Base-by-base conservation (phyloP, 2,888 invertebrate species). In the Meta bourneti region DNA sequence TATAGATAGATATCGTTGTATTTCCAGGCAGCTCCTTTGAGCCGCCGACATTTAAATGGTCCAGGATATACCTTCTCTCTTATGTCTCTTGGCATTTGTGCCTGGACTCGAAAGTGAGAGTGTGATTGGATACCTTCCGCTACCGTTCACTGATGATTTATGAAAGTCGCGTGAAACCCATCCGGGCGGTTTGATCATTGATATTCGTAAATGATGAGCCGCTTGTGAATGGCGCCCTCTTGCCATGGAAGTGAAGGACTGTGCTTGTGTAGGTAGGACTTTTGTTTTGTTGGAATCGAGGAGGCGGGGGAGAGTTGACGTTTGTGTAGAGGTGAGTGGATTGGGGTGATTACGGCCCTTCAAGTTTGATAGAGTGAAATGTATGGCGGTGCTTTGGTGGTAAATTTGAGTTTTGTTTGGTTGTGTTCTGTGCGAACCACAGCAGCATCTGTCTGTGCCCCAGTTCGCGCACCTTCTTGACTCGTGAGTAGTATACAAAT, bases 11-110 rank as follows among this genome's bases (percentile, higher is more conserved):
- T 79, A 54, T 54, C 69, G 69, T 72, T 54, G 72, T 72, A 34
- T 74, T 54, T 48, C 69, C 82, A 49, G 78, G 70, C 34, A 75
- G 13, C 51, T 61, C 54, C 79, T 90, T 90, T 90, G 90, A 90
- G 16, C 6, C 34, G 48, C 85, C 85, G 85, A 61, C 85, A 69
- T 61, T 85, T 85, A 83, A 83, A 83, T 72, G 74, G 69, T 48
- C 51, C 6, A 9, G 74, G 16, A 16, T 51, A 20, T 6, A 74
- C 74, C 54, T 83, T 70, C 20, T 77, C 49, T 8, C 52, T 34
- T 34, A 34, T 34, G 34, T 34, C 34, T 34, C 34, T 34, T 34
- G 34, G 34, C 34, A 34, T 34, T 34, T 34, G 34, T 34, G 34
- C 34, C 34, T 34, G 34, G 34, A 34, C 34, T 34, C 34, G 34